A percentile compares a stretch with the other conserved stretches of the same genome.
phyloP scores from a whole-genome alignment of 2,797 vertebrate species.

The Prunella strophiata region DNA sequence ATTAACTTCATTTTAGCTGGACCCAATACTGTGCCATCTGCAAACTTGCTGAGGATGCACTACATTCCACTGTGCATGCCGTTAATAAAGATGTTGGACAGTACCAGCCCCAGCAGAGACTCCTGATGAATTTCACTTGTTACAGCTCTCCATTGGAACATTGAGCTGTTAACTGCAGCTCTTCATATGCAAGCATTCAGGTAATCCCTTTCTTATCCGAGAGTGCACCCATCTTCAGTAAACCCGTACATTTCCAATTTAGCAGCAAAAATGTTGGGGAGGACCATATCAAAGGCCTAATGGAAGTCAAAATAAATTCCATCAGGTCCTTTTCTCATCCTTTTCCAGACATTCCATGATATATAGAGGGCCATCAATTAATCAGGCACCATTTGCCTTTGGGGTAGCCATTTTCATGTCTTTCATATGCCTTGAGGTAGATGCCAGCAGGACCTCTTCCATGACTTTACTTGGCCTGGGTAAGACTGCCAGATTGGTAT shows the following conservation, averaged over 20 bases:
- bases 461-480: neutral
- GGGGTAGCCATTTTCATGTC: neutral
- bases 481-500: neutral
- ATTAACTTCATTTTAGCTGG: neutral
- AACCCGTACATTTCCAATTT: neutral
- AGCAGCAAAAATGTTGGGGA: neutral
- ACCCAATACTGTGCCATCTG: neutral
- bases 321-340: neutral
- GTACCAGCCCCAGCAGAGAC: rapidly evolving
- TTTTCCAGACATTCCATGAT: neutral
- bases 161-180: neutral
- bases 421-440: neutral
- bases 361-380: neutral
- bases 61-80: neutral
- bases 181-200: neutral
- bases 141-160: neutral
- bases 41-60: neutral
- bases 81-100: neutral
- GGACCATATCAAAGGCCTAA: neutral
- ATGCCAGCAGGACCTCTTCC: neutral
- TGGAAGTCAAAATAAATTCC: neutral
- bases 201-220: neutral
- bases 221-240: neutral
- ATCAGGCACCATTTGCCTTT: neutral
- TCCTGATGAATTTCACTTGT: neutral